phyloP scores from a whole-genome alignment of 2,797 vertebrate genomes.

The Gastrophryne carolinensis region DNA sequence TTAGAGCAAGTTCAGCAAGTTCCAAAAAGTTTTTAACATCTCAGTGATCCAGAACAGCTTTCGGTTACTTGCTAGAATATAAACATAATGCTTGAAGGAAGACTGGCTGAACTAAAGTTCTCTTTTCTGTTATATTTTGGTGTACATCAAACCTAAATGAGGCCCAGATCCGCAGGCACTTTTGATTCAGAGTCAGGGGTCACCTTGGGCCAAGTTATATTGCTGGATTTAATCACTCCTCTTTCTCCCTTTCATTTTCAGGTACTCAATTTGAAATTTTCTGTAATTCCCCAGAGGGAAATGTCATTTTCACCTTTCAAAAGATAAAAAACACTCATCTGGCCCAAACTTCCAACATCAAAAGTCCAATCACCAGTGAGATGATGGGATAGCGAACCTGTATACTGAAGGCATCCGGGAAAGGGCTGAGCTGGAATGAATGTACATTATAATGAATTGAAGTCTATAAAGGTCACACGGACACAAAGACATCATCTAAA shows the following conservation, averaged over 20 bases:
- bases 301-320: constrained; percentile 53
- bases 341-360: constrained; percentile 48
- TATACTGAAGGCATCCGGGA: background rate
- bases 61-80: background rate
- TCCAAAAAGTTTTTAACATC: too few species aligned
- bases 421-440: constrained; percentile 7
- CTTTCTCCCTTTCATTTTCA: constrained; percentile 52
- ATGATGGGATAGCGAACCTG: constrained; percentile 38
- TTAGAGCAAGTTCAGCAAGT: too few species aligned
- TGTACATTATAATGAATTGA: constrained; percentile 4
- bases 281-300: constrained; percentile 49
- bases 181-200: constrained; percentile 51
- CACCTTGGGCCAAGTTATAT: constrained; percentile 50
- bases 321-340: constrained; percentile 33
- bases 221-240: constrained; percentile 52
- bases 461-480: background rate
- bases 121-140: background rate
- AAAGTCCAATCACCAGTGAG: constrained; percentile 46
- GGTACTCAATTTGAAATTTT: constrained; percentile 50
- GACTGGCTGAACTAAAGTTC: background rate
- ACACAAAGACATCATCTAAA: background rate
- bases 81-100: background rate
- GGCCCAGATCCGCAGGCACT: constrained; percentile 23
- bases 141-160: constrained; percentile 13
- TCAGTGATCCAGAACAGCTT: background rate